These are phyloP conservation scores for Gyrodactylus salaris DNA, from an alignment of 1,140 invertebrate species.

Conservation along the genomic window DNA sequence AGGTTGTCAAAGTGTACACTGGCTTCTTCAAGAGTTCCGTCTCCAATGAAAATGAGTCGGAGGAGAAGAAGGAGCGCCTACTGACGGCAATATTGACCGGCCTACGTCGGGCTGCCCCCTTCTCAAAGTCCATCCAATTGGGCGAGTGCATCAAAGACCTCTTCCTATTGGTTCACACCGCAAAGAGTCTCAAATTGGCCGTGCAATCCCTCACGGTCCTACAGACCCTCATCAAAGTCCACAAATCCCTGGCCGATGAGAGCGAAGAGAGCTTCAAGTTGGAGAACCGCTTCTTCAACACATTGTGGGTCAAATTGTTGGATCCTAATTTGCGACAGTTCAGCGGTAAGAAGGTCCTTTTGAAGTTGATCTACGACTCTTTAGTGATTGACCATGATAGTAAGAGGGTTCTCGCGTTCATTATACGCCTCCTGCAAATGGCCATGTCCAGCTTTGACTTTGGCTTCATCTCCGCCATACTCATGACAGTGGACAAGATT, in stretches of 20 bases:
- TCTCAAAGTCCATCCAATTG: background rate
- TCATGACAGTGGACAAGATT: background rate
- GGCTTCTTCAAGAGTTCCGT: background rate
- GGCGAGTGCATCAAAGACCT: background rate
- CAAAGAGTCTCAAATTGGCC: background rate
- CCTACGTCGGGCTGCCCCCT: background rate
- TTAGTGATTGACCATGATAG: background rate
- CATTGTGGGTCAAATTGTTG: background rate
- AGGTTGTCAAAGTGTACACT: background rate
- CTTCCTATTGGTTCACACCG: background rate
- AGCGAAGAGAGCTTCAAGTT: background rate
- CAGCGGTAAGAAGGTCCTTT: background rate
- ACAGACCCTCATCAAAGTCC: background rate
- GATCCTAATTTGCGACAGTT: background rate
- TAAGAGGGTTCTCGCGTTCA: background rate
- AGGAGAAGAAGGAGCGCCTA: too few relatives aligned
- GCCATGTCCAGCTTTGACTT: background rate
- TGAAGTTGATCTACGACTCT: background rate
- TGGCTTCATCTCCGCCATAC: background rate
- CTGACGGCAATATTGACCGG: background rate
- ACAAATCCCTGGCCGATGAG: background rate
- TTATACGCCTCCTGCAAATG: background rate
- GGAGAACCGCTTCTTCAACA: background rate
- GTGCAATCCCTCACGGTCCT: background rate
- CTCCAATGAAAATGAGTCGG: background rate